Evolutionary conservation across 2,888 invertebrate genomes (phyloP).

Genomic region (Leptinotarsa juncta): DNA sequence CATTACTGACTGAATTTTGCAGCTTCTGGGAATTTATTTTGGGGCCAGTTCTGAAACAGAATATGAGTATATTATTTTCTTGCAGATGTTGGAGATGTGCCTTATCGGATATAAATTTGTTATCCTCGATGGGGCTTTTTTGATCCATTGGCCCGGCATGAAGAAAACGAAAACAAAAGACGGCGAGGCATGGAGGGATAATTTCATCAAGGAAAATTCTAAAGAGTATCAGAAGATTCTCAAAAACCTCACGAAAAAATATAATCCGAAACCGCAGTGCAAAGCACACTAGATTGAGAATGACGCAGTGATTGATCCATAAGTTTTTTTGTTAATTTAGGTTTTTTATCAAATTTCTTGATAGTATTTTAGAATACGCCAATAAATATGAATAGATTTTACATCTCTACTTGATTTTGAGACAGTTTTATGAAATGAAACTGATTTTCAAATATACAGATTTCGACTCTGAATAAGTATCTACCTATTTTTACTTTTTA

Average conservation of each 20-base stretch:
- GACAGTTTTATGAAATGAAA: no score
- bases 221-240: conserved; percentile 68
- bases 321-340: not conserved
- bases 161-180: conserved; percentile 66
- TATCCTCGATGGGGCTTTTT: conserved; percentile 79
- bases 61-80: conserved; percentile 27
- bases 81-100: conserved; percentile 82
- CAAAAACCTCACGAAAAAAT: conserved; percentile 65
- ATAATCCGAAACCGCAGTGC: conserved; percentile 66
- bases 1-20: no score
- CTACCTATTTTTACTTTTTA: no score
- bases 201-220: conserved; percentile 64
- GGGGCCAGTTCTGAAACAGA: not conserved
- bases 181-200: conserved; percentile 58
- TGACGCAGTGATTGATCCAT: not conserved
- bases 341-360: not conserved
- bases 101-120: conserved; percentile 78
- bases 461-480: no score
- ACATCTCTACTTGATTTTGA: no score
- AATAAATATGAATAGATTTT: no score
- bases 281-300: conserved; percentile 53
- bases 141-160: conserved; percentile 76
- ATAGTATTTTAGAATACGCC: no score
- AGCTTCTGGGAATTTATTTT: no score
- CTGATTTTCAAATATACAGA: no score